phyloP scores from a whole-genome alignment of 2,113 vertebrate species.

The Pygoscelis adeliae region DNA sequence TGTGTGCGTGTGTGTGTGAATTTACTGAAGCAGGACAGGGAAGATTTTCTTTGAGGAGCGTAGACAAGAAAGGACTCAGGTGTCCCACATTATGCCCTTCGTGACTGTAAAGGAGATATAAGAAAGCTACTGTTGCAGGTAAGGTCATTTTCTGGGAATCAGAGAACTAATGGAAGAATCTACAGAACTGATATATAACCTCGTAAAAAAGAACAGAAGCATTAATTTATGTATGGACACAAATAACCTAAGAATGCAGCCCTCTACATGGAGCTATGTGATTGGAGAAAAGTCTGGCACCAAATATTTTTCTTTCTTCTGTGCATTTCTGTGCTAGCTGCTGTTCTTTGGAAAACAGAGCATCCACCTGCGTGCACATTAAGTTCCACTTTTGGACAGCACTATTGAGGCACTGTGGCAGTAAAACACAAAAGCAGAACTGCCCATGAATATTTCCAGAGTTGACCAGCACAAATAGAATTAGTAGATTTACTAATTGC shows the following conservation, averaged over 20 bases:
- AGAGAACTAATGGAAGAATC: not conserved
- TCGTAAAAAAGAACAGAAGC: not conserved
- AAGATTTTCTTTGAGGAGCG: not conserved
- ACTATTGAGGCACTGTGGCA: not conserved
- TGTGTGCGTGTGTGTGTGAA: not conserved
- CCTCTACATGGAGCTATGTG: not conserved
- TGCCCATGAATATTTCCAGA: not conserved
- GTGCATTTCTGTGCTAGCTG: not conserved
- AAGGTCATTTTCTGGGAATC: not conserved
- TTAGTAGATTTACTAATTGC: not conserved
- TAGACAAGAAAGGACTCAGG: not conserved
- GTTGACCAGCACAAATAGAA: not conserved
- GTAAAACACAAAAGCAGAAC: not conserved
- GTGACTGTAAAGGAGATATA: not conserved
- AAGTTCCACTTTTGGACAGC: not conserved
- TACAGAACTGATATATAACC: not conserved
- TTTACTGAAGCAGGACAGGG: not conserved
- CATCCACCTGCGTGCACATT: not conserved
- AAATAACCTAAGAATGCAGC: not conserved
- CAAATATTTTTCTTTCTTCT: not conserved
- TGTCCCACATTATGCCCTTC: not conserved
- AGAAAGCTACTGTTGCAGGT: not conserved
- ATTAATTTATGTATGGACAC: not conserved
- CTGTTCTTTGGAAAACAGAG: not conserved
- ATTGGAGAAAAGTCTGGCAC: not conserved